Base-by-base conservation (phyloP, 2,888 invertebrate genomes). In the Esperia sulphurella region DNA sequence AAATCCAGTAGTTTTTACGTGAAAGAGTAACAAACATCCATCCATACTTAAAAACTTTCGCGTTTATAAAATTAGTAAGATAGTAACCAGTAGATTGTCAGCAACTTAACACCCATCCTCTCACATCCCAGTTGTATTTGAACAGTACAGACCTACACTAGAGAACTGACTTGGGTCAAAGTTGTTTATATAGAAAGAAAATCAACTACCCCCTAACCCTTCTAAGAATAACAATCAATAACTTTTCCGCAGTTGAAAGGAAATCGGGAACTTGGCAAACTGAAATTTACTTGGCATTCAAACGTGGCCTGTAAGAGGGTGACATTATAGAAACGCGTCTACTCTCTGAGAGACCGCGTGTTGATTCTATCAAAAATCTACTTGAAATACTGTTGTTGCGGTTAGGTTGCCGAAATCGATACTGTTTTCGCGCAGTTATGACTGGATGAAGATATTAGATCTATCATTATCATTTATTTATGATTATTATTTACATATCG, bases 301-400 rank as follows among this genome's bases (percentile, higher is more conserved):
- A 77, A 73, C 64, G 74, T 60, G 77, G 74, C 69, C 68, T 63
- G 62, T 71, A 67, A 73, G 75, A 73, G 74, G 76, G 78, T 72
- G 72, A 75, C 83, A 85, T 86, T 85, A 83, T 81, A 76, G 81
- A 75, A 76, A 75, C 71, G 71, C 79, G 72, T 75, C 80, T 81
- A 75, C 80, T 73, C 83, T 82, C 80, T 63, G 66, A 60, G 51
- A 72, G 75, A 69, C 69, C 75, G 68, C 59, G 71, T 85, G 85
- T 84, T 84, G 86, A 85, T 85, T 87, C 83, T 86, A 86, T 86
- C 85, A 83, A 78, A 84, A 82, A 84, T 81, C 81, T 80, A 79
- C 80, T 83, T 65, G 66, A 70, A 63, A 71, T 64, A 64, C 56
- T 56, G 46, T 10, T 49, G 31, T 71, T 65, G 37, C 41, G 52